Evolutionary conservation across 2,113 vertebrate genomes (phyloP).

Genomic region (Empidonax alnorum): DNA sequence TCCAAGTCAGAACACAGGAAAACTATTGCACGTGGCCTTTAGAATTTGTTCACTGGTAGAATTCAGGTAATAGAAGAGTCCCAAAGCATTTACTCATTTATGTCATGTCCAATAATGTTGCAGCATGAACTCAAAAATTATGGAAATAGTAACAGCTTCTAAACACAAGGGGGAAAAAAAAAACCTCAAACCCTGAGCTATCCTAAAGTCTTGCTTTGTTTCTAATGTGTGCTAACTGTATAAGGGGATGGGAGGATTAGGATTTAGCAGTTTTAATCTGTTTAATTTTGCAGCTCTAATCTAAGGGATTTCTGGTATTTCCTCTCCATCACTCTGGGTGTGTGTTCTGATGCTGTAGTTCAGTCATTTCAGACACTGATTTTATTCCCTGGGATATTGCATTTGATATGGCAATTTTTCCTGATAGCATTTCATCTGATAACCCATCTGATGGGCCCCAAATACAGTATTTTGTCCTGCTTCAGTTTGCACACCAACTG

Average conservation of each 20-base stretch:
- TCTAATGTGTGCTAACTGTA: neutral
- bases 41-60: neutral
- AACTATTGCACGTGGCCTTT: neutral
- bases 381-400: neutral
- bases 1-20: neutral
- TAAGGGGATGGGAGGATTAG: neutral
- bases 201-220: neutral
- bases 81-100: neutral
- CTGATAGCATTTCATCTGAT: neutral
- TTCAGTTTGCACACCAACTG: neutral
- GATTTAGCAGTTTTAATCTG: neutral
- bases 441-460: neutral
- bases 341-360: neutral
- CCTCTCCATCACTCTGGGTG: neutral
- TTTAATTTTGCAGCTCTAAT: neutral
- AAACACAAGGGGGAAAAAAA: neutral
- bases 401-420: conserved; percentile 13
- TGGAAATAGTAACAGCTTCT: neutral
- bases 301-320: neutral
- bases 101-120: neutral
- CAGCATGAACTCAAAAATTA: neutral
- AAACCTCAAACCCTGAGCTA: neutral
- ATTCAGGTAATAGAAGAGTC: neutral
- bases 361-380: neutral
- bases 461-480: neutral